phyloP scores from a whole-genome alignment of 2,113 vertebrate species.

The Cyprinus carpio region DNA sequence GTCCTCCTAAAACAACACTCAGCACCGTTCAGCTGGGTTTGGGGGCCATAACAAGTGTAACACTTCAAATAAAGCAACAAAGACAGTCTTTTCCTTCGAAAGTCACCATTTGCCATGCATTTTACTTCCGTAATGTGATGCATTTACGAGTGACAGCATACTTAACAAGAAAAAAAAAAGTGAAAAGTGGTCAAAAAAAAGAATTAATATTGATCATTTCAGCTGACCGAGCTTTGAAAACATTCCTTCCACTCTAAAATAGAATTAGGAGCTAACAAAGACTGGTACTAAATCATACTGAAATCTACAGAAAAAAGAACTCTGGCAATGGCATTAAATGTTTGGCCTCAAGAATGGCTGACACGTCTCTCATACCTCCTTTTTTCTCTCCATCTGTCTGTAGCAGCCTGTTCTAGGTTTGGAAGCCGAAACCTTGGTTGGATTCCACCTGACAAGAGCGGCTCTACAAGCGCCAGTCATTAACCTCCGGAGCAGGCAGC shows the following conservation, averaged over 20 bases:
- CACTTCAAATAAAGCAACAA: constrained; percentile 12
- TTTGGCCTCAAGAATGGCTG: background rate
- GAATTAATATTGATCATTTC: background rate
- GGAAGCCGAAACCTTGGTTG: constrained; percentile 65
- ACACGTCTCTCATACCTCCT: background rate
- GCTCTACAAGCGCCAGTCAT: constrained; percentile 80
- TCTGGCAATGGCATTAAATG: background rate
- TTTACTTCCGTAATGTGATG: background rate
- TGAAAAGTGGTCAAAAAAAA: background rate
- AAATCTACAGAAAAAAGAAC: constrained; percentile 4
- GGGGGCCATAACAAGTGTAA: background rate
- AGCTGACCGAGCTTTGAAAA: background rate
- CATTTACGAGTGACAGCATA: background rate
- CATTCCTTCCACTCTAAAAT: background rate
- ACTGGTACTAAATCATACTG: background rate
- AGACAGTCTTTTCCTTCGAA: background rate
- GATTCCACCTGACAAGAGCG: constrained; percentile 79
- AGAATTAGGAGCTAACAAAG: background rate
- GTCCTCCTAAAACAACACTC: constrained; percentile 17
- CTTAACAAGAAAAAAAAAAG: background rate
- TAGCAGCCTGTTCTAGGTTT: constrained; percentile 59
- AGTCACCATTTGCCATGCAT: background rate
- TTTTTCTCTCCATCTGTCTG: constrained; percentile 35
- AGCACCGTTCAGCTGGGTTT: background rate
- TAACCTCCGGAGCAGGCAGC: constrained; percentile 78